phyloP scores from a whole-genome alignment of 2,797 vertebrate genomes.

The Knipowitschia caucasica region DNA sequence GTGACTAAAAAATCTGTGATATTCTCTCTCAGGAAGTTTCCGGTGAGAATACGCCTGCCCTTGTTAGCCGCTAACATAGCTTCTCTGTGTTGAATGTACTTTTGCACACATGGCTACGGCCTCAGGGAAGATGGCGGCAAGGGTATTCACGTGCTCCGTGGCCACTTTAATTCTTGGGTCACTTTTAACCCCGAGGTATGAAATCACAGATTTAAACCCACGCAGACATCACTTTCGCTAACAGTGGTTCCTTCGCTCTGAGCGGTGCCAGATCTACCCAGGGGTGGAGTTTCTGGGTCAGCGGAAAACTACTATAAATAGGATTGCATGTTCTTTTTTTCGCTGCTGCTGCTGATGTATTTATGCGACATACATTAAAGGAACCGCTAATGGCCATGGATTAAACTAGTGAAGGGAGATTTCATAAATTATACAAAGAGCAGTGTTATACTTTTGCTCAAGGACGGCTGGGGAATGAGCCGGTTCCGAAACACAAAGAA shows the following conservation, averaged over 20 bases:
- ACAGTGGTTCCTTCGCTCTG: not conserved
- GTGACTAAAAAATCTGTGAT: too few species aligned
- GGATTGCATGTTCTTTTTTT: not conserved
- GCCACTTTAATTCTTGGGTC: not conserved
- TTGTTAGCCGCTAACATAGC: not conserved
- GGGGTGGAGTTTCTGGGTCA: conserved; percentile 6
- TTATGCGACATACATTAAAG: not conserved
- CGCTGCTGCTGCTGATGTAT: not conserved
- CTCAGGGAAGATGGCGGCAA: not conserved
- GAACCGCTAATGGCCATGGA: not conserved
- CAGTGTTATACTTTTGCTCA: not conserved
- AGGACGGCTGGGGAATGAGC: not conserved
- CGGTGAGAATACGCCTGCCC: too few species aligned
- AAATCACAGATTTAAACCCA: not conserved
- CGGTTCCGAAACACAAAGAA: not conserved
- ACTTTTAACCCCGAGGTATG: not conserved
- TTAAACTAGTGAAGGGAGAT: not conserved
- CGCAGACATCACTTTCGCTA: conserved; percentile 6
- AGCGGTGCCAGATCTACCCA: not conserved
- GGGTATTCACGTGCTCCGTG: not conserved
- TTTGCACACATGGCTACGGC: not conserved
- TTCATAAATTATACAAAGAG: not conserved
- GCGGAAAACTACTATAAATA: conserved; percentile 7
- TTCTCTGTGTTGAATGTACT: not conserved
- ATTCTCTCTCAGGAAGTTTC: too few species aligned